A percentile compares a stretch with the other conserved stretches of the same genome.
phyloP scores from a whole-genome alignment of 2,797 vertebrate species.

The Poliocrania exsul region DNA sequence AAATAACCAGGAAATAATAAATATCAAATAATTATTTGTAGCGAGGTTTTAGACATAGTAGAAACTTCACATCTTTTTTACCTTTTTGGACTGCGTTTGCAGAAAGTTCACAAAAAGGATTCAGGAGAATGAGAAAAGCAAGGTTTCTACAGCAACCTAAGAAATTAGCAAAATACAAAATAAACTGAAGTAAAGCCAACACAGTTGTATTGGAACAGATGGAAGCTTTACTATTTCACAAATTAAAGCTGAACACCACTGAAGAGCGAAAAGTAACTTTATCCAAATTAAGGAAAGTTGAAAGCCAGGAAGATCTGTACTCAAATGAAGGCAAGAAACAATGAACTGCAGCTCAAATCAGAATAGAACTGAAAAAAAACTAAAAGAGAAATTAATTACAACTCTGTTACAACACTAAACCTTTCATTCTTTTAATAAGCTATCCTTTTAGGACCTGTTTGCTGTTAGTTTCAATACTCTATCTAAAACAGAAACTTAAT shows the following conservation, averaged over 20 bases:
- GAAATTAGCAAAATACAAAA: constrained; percentile 46
- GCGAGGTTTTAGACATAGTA: neutral
- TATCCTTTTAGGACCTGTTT: neutral
- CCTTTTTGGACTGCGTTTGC: neutral
- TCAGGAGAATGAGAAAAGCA: neutral
- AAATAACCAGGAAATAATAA: neutral
- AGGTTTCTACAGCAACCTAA: constrained; percentile 37
- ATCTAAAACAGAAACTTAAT: neutral
- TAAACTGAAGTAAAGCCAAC: constrained; percentile 11
- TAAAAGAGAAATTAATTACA: neutral
- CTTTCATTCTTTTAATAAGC: neutral
- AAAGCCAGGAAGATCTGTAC: neutral
- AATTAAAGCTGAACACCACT: neutral
- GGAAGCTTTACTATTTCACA: constrained; percentile 40
- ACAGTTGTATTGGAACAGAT: constrained; percentile 37
- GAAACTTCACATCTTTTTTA: neutral
- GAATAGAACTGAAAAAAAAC: neutral
- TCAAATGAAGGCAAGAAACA: neutral
- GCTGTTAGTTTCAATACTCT: neutral
- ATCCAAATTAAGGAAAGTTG: neutral
- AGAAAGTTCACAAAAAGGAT: neutral
- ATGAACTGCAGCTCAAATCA: neutral
- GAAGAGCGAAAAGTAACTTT: neutral
- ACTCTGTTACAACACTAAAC: neutral
- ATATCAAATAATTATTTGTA: neutral